phyloP scores from a whole-genome alignment of 1,140 invertebrate genomes.

The Ceratina calcarata region DNA sequence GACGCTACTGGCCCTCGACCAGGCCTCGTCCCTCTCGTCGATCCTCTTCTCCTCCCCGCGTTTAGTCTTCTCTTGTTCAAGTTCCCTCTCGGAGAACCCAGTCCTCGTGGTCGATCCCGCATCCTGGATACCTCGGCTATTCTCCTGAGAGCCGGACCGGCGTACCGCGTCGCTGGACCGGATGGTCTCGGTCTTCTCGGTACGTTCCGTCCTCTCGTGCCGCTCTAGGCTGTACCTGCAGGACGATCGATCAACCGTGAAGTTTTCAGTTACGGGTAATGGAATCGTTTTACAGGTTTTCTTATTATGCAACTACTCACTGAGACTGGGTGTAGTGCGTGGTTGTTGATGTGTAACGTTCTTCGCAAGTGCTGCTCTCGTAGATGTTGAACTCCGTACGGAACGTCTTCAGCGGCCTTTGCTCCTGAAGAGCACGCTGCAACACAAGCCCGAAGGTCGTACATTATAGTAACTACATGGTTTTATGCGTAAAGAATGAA shows the following conservation, averaged over 20 bases:
- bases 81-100: background rate
- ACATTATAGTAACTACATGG: too few relatives aligned
- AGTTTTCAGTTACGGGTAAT: background rate
- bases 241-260: background rate
- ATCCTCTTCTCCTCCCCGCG: constrained; percentile 57
- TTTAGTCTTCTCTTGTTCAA: constrained; percentile 4
- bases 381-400: constrained; percentile 89
- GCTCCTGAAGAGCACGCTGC: constrained; percentile 85
- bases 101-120: background rate
- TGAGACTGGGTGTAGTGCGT: constrained; percentile 82
- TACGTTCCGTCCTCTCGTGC: constrained; percentile 69
- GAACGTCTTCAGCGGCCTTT: constrained; percentile 87
- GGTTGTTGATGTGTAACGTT: constrained; percentile 83
- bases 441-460: constrained; percentile 62
- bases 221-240: constrained; percentile 71
- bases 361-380: constrained; percentile 84
- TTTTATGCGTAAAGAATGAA: background rate
- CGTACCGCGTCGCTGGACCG: constrained; percentile 40
- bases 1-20: constrained; percentile 9
- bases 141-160: constrained; percentile 63
- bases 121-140: constrained; percentile 57
- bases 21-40: background rate
- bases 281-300: background rate
- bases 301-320: constrained; percentile 75
- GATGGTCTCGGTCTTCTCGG: constrained; percentile 56